Evolutionary conservation across 2,113 vertebrate genomes (phyloP).

Genomic region (Elephas maximus): DNA sequence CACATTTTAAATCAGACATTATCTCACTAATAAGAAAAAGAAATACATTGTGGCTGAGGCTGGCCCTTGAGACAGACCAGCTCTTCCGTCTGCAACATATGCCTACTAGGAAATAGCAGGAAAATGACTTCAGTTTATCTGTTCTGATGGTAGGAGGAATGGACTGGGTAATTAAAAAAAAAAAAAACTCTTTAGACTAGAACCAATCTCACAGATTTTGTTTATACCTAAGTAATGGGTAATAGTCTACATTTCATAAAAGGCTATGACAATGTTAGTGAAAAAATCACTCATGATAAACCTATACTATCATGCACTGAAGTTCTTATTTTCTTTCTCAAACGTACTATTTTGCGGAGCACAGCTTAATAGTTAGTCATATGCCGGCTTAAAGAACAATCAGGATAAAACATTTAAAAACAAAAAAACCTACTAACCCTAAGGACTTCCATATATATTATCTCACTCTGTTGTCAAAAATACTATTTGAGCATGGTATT

Average conservation of each 20-base stretch:
- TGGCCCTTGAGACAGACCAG: neutral
- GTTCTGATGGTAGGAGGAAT: neutral
- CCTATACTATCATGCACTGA: neutral
- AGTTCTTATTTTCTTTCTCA: neutral
- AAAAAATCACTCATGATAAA: slow-evolving; percentile 28
- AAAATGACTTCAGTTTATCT: neutral
- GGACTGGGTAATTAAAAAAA: neutral
- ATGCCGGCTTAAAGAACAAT: neutral
- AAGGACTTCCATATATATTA: neutral
- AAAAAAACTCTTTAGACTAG: neutral
- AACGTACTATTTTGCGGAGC: neutral
- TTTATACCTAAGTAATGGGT: neutral
- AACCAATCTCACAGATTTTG: neutral
- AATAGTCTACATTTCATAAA: neutral
- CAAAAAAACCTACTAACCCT: neutral
- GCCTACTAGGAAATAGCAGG: neutral
- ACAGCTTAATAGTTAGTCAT: neutral
- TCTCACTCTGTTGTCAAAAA: neutral
- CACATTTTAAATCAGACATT: neutral
- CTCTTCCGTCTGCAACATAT: neutral
- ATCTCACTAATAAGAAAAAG: neutral
- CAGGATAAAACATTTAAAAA: neutral
- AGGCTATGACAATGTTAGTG: neutral
- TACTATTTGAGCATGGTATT: neutral
- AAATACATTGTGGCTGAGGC: neutral